phyloP scores from a whole-genome alignment of 1,140 invertebrate species.

The Danaus melanippus region DNA sequence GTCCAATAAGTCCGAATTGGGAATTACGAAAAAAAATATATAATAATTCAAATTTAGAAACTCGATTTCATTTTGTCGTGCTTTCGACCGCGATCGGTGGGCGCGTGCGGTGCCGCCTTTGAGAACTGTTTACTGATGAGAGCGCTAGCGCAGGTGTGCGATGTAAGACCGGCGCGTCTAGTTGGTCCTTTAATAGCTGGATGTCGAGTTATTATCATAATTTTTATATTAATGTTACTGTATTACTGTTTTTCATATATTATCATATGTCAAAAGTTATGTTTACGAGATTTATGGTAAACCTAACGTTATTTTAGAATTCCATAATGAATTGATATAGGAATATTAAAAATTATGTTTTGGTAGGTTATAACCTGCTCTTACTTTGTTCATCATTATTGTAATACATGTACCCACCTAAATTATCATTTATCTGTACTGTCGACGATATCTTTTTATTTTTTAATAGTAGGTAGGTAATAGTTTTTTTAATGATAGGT shows the following conservation, averaged over 20 bases:
- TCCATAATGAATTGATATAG: too few species aligned
- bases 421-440: too few species aligned
- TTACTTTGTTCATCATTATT: too few species aligned
- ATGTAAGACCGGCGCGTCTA: constrained; percentile 3
- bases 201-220: not conserved
- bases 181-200: constrained; percentile 2
- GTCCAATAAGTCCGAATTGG: too few species aligned
- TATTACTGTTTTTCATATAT: not conserved
- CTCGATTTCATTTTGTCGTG: constrained; percentile 56
- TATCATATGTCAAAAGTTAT: not conserved
- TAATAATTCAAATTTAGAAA: constrained; percentile 47
- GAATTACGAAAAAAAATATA: constrained; percentile 30
- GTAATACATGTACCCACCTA: too few species aligned
- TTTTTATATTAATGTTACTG: constrained; percentile 1
- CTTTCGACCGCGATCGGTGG: constrained; percentile 30
- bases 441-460: too few species aligned
- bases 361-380: too few species aligned
- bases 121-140: constrained; percentile 49
- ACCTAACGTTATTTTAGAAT: too few species aligned
- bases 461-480: too few species aligned
- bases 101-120: constrained; percentile 54
- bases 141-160: constrained; percentile 46
- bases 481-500: too few species aligned
- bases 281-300: too few species aligned
- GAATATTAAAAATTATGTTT: too few species aligned